Evolutionary conservation across 1,140 invertebrate species (phyloP), one percentile per base, ranked within the genome.

Genomic region (Lepidurus apus): DNA sequence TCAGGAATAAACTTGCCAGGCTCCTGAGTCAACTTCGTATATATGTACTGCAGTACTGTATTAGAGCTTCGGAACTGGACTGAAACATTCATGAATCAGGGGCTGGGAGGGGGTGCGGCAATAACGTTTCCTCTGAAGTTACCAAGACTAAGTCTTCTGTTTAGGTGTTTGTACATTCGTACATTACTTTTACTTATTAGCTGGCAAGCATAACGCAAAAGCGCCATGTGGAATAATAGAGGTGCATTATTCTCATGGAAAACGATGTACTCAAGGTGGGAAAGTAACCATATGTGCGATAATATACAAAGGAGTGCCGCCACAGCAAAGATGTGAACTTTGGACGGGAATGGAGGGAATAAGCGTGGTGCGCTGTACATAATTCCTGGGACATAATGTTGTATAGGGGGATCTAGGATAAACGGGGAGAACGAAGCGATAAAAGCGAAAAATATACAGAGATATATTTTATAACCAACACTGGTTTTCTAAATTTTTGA

Each of bases 121-220:
- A 21, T 17, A 65, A 21, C 53, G 21, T 11, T 65, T 9, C 53
- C 53, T 65, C 17, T 5, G 53, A 65, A 65, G 21, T 65, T 65
- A 65, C 53, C 2, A 65, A 65, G 53, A 65, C 21, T 65, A 65
- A 65, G 53, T 65, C 53, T 21, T 9, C n/a, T 65, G 53, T 65
- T 65, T 65, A 65, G 53, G 53, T 65, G 53, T 65, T 65, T n/a
- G 53, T 65, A 65, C 53, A 21, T 65, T 65, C 21, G 53, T 65
- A 65, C 53, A 65, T 65, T 65, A 65, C 53, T n/a, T 65, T 65
- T 65, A 65, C 53, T 65, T 65, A 65, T 65, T 65, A 65, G 53
- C 53, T 65, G 53, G 53, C 53, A 17, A 65, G 53, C 53, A 65
- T 65, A 65, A 65, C 17, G 53, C 53, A 65, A n/a, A 65, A 65